These are phyloP conservation scores for Promerops cafer DNA, from an alignment of 2,113 vertebrate genomes.

Conservation along the genomic window DNA sequence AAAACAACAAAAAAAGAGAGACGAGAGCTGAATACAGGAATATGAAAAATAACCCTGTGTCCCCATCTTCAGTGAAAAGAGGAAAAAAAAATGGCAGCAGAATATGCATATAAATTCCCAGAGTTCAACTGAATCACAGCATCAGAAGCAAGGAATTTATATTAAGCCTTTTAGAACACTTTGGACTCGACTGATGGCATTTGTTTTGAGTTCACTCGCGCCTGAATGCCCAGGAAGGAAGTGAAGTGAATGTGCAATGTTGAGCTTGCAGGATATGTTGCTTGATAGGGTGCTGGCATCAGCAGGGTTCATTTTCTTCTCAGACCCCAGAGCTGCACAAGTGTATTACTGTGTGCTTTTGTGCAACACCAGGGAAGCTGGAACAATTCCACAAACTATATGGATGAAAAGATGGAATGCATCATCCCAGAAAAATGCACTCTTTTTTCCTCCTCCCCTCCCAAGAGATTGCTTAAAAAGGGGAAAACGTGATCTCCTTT, in stretches of 20 bases:
- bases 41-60: neutral
- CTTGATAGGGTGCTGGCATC: constrained; percentile 45
- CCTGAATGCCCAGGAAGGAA: constrained; percentile 63
- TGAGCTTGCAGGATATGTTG: constrained; percentile 39
- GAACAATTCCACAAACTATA: constrained; percentile 43
- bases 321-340: constrained; percentile 40
- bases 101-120: neutral
- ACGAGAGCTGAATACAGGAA: neutral
- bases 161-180: constrained; percentile 27
- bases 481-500: neutral
- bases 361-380: constrained; percentile 36
- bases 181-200: constrained; percentile 4
- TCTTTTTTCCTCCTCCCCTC: neutral
- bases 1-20: neutral
- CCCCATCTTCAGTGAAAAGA: neutral
- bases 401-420: constrained; percentile 48
- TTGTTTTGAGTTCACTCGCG: neutral
- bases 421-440: constrained; percentile 44
- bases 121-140: neutral
- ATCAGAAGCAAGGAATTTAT: constrained; percentile 18
- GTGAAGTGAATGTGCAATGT: constrained; percentile 32
- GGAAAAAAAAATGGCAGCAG: neutral
- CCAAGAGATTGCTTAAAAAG: neutral
- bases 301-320: constrained; percentile 37
- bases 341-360: constrained; percentile 49